Evolutionary conservation across 2,113 vertebrate species (phyloP), one percentile per base, ranked within the genome.

Genomic region (Donacobius atricapilla): DNA sequence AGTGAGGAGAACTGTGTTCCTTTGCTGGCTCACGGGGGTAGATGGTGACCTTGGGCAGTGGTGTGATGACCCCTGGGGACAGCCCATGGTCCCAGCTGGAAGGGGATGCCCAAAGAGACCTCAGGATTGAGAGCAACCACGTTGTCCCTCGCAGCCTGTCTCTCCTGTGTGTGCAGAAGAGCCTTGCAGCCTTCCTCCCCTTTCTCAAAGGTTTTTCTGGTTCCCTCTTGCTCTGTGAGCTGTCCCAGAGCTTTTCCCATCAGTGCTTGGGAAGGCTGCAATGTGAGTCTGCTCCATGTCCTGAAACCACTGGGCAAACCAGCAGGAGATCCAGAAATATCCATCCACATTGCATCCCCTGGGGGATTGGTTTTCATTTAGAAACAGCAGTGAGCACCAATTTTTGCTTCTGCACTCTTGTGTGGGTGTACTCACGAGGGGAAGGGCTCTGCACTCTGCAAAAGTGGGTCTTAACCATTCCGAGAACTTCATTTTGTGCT

Each of bases 81-180:
- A 81, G 42, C 50, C 42, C 45, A 11, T 37, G 35, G 31, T 54
- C 25, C 11, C 72, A 89, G 13, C 24, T 45, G 24, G 22, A 53
- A 15, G 11, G 42, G 21, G 60, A 20, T 70, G 51, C 23, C 33
- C 73, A 21, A 60, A 35, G 56, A 47, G 18, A 51, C n/a, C 23
- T 64, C 53, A 24, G 44, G 11, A 30, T 4, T 47, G 76, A 80
- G 72, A 39, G 6, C 40, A 57, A 8, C 11, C 30, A 4, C 18
- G 4, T 1, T 2, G 2, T 30, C 19, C 17, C 2, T 35, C 8
- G 0, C 33, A 68, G 28, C 30, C 33, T 18, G 15, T 30, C 37
- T 17, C 57, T 61, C 42, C 42, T 40, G 9, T 4, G 48, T 15
- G 6, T 48, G 72, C 56, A 18, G 37, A 80, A 57, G 33, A 83